Evolutionary conservation across 2,888 invertebrate species (phyloP), one percentile per base, ranked within the genome.

Genomic region (Amblyjoppa proteus): DNA sequence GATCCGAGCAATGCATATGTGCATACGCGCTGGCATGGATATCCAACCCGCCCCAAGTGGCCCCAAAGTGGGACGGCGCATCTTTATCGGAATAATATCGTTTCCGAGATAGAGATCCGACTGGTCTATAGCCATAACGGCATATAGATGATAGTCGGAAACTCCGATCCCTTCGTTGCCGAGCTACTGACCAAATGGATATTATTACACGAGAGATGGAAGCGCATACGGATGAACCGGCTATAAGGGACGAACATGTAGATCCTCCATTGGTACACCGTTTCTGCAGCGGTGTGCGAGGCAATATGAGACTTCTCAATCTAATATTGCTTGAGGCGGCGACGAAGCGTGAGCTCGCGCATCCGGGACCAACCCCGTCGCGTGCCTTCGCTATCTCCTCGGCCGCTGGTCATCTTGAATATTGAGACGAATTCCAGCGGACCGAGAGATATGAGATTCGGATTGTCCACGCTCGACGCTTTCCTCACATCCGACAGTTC

Each of bases 381-480:
- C 25, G 49, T 58, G 89, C 90, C 81, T 85, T 88, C 84, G 77
- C 76, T 84, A 38, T 64, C 51, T 56, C 87, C 66, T 49, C 89
- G 88, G 90, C 89, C 81, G 61, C 89, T 90, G 94, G 94, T 93
- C 94, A 94, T 94, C 93, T 93, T 92, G 93, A 93, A 94, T 94
- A 94, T 94, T 93, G 93, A 93, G 93, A 91, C 92, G 90, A 91
- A 92, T 91, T 89, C 89, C 92, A 89, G 80, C 93, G 90, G 90
- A 92, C 91, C 92, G 93, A 92, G 94, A 94, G 94, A 93, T 94
- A 94, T 94, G 94, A 94, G 92, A 93, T 93, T 92, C 91, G 91
- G 90, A 92, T 92, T 92, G 89, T 91, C 91, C 90, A 88, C 88
- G 69, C 34, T 70, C 64, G 81, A 76, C 66, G 74, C 77, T 83